These are phyloP conservation scores for Strigamia crassipes DNA, from an alignment of 2,888 invertebrate genomes.

Conservation along the genomic window DNA sequence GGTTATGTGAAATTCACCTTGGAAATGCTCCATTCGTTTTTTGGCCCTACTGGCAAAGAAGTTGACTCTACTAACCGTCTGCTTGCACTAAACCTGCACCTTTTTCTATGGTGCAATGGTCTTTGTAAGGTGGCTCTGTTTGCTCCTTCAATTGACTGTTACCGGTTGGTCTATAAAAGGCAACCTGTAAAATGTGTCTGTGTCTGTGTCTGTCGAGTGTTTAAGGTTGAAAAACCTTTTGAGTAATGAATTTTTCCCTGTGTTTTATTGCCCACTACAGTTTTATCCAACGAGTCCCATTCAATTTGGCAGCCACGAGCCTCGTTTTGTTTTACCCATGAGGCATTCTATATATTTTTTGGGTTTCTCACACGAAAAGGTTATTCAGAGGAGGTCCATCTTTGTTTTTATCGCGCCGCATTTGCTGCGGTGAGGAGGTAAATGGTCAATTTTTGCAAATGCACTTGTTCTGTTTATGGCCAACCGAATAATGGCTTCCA, in stretches of 20 bases:
- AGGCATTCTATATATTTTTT: not conserved
- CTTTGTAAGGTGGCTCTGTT: not conserved
- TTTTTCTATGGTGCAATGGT: not conserved
- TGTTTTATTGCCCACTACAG: constrained; percentile 33
- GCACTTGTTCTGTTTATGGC: constrained; percentile 33
- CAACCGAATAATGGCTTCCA: constrained; percentile 15
- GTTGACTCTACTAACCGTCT: not conserved
- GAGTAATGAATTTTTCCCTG: constrained; percentile 34
- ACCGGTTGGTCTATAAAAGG: constrained; percentile 31
- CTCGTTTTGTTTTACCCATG: constrained; percentile 32
- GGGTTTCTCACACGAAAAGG: not conserved
- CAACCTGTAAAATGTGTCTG: constrained; percentile 32
- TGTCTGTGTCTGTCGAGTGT: constrained; percentile 4
- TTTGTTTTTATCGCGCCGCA: constrained; percentile 30
- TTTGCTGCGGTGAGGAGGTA: constrained; percentile 29
- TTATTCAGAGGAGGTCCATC: constrained; percentile 38
- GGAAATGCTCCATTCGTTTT: not conserved
- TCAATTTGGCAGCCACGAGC: constrained; percentile 40
- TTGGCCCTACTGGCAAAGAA: not conserved
- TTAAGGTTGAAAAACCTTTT: constrained; percentile 42
- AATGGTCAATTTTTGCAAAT: constrained; percentile 42
- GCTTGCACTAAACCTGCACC: not conserved
- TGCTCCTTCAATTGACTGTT: constrained; percentile 40
- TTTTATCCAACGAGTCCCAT: constrained; percentile 31
- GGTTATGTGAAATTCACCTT: not conserved